Evolutionary conservation across 2,888 invertebrate genomes (phyloP).

Genomic region (Apotomis turbidana): DNA sequence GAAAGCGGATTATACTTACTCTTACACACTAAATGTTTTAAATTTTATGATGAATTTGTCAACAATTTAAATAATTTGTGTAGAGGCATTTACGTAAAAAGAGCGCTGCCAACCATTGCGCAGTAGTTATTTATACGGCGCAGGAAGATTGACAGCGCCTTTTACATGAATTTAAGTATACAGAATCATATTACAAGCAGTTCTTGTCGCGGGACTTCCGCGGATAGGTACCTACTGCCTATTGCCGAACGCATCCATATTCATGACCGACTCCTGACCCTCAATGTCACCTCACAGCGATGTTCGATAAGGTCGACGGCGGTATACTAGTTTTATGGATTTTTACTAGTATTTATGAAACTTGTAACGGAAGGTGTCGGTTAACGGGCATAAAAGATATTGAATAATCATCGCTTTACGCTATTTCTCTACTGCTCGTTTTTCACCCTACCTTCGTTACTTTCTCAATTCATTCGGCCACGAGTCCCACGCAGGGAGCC

Average conservation of each 20-base stretch:
- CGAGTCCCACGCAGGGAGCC: too few species aligned
- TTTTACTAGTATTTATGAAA: not conserved
- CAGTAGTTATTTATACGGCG: too few species aligned
- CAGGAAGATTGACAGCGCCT: too few species aligned
- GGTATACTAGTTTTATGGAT: not conserved
- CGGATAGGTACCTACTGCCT: not conserved
- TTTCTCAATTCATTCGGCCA: too few species aligned
- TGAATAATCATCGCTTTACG: too few species aligned
- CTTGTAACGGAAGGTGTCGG: too few species aligned
- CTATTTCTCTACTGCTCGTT: too few species aligned
- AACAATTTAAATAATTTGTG: constrained; percentile 11
- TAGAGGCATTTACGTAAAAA: not conserved
- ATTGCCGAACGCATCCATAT: constrained; percentile 5
- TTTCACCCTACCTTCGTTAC: too few species aligned
- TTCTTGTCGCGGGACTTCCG: not conserved
- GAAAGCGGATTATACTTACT: too few species aligned
- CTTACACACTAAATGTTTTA: too few species aligned
- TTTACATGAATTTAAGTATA: not conserved
- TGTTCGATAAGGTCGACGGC: constrained; percentile 2
- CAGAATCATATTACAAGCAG: not conserved
- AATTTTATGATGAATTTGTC: not conserved
- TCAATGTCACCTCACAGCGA: constrained; percentile 15
- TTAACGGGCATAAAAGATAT: too few species aligned
- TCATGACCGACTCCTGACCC: constrained; percentile 18
- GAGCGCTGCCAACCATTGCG: too few species aligned